Evolutionary conservation across 2,113 vertebrate species (phyloP), one percentile per base, ranked within the genome.

Genomic region (Tonatia bakeri): DNA sequence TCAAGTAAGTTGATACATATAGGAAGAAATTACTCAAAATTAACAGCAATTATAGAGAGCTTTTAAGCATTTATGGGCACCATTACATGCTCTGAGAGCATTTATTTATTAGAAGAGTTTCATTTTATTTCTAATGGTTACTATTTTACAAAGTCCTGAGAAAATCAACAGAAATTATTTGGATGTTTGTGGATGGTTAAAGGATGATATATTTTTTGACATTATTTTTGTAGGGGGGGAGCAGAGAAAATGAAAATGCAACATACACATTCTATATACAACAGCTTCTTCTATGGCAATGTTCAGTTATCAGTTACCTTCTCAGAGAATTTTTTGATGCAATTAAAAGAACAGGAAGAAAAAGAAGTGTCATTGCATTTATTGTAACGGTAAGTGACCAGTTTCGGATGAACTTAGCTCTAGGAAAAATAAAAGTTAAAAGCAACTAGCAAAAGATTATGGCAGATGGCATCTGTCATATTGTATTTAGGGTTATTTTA

Each of bases 391-490:
- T 95, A 97, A 98, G 97, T 98, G 98, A 98, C 98, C 98, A 98
- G 97, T 97, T 98, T 97, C 90, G 96, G 97, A 97, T 98, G 95
- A 98, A 98, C 98, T 97, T 98, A 97, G 97, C 97, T 98, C 96
- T 97, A 98, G 97, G 97, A 98, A 98, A 98, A 98, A 98, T 97
- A 98, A 98, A 98, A 98, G 97, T 98, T 98, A 98, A 98, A 98
- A 98, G 97, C 96, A 98, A 98, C 97, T 98, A 98, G 98, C 94
- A 98, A 98, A 98, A 98, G 98, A 98, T 98, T 98, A 98, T 98
- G 98, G 97, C 98, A 99, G 98, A 98, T 99, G 98, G 98, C 98
- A 98, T 98, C 98, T 99, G 98, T 99, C 98, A 98, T 98, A 98
- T 97, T 98, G 98, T 98, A 98, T 99, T 98, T 98, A 98, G 97